These are phyloP conservation scores for Peromyscus nudipes DNA, from an alignment of 2,797 vertebrate species.

Conservation along the genomic window DNA sequence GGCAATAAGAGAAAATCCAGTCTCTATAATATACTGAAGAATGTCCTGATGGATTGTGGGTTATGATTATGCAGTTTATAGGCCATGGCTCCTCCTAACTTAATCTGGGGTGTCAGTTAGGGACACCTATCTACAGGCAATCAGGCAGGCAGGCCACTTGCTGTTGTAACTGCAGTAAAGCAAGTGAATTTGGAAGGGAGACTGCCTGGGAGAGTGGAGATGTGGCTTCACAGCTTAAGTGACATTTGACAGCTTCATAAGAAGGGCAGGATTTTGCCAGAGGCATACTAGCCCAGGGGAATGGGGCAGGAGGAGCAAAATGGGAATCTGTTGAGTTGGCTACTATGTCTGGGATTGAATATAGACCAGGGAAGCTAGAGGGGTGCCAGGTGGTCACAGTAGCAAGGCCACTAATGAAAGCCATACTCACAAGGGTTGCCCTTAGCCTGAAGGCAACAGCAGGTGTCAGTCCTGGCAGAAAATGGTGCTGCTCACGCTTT, in stretches of 20 bases:
- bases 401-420: conserved; percentile 9
- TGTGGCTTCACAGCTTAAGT: background rate
- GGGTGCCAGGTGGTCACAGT: background rate
- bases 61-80: background rate
- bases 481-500: background rate
- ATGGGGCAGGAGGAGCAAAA: background rate
- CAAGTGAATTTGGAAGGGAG: background rate
- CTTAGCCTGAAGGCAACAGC: background rate
- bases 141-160: background rate
- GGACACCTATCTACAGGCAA: background rate
- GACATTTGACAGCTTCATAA: conserved; percentile 40
- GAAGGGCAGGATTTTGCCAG: conserved; percentile 13
- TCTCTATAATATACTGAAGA: background rate
- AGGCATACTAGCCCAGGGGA: background rate
- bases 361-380: background rate
- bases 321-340: background rate
- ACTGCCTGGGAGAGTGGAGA: background rate
- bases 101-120: background rate
- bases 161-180: background rate
- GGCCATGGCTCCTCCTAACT: background rate
- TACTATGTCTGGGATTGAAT: background rate
- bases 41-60: background rate
- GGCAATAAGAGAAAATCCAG: background rate
- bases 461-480: background rate
- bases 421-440: background rate